Percentiles rank a stretch among this genome's conserved stretches.
These are phyloP conservation scores for Gymnopithys bicolor DNA, from an alignment of 2,797 vertebrate species.

Conservation along the genomic window DNA sequence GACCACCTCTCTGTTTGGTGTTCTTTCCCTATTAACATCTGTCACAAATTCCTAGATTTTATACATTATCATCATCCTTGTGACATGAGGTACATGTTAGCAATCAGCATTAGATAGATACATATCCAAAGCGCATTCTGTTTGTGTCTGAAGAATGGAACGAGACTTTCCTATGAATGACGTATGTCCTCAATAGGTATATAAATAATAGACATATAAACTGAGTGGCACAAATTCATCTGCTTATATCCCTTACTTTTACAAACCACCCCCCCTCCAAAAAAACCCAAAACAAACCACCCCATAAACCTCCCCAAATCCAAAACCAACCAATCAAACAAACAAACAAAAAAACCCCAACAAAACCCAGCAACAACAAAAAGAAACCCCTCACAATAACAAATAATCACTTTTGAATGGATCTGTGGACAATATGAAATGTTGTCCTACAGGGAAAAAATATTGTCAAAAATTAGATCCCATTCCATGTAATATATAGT, in stretches of 20 bases:
- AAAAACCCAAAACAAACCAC: background rate
- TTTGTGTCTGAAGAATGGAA: background rate
- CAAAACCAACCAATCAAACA: background rate
- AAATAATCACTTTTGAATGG: background rate
- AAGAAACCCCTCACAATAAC: background rate
- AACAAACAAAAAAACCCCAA: too few species aligned
- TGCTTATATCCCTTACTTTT: background rate
- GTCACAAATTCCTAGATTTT: background rate
- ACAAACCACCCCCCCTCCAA: too few species aligned
- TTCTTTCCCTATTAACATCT: background rate
- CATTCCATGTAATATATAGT: background rate
- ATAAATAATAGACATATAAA: background rate
- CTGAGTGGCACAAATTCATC: background rate
- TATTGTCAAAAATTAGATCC: background rate
- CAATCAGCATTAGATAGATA: background rate
- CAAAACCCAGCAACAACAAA: too few species aligned
- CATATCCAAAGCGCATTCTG: background rate
- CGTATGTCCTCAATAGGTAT: background rate
- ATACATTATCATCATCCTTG: fast-evolving
- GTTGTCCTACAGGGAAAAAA: background rate
- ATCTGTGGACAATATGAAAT: background rate
- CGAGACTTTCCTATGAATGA: background rate
- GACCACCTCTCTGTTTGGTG: background rate
- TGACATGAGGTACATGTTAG: too few species aligned
- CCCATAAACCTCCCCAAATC: background rate